Base-by-base conservation (phyloP, 2,113 vertebrate genomes). In the Mormoops blainvillei region DNA sequence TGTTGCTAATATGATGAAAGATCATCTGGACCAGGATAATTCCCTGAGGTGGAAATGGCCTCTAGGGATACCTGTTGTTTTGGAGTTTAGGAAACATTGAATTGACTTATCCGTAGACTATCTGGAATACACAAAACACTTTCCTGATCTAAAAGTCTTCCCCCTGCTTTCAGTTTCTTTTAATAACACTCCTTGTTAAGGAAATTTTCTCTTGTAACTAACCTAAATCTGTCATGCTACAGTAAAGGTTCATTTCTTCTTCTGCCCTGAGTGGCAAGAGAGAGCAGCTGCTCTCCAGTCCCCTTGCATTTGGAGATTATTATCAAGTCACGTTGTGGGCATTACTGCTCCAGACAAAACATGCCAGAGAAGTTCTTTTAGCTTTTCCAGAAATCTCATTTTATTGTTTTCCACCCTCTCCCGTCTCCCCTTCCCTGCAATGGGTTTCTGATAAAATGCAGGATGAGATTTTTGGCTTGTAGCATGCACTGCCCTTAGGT, bases 391-490 rank as follows among this genome's bases (percentile, higher is more conserved):
- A 97, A 95, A 89, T 91, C 81, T 95, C 77, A 87, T 95, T 97
- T 97, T 94, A 91, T 95, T 95, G 52, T 96, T 83, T 94, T 56
- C 70, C 83, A 77, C 56, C 41, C 19, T 78, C 52, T 97, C 65
- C 94, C 38, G 61, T 94, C 80, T 96, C 92, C 38, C 78, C 67
- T 95, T 90, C 87, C 92, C 67, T 86, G 84, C 76, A 95, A 83
- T 96, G 71, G 77, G 43, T 94, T 96, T 97, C 96, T 94, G 97
- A 92, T 95, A 97, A 97, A 97, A 97, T 82, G 54, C 95, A 98
- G 88, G 96, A 97, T 97, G 97, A 96, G 90, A 97, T 97, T 95
- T 97, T 97, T 97, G 96, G 97, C 96, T 97, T 90, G 20, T 92
- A 96, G 84, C 54, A 85, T 65, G 77, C 81, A 83, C 82, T 97